A percentile compares a stretch with the other conserved stretches of the same genome.
phyloP scores from a whole-genome alignment of 2,113 vertebrate species.

The Hyaena hyaena region DNA sequence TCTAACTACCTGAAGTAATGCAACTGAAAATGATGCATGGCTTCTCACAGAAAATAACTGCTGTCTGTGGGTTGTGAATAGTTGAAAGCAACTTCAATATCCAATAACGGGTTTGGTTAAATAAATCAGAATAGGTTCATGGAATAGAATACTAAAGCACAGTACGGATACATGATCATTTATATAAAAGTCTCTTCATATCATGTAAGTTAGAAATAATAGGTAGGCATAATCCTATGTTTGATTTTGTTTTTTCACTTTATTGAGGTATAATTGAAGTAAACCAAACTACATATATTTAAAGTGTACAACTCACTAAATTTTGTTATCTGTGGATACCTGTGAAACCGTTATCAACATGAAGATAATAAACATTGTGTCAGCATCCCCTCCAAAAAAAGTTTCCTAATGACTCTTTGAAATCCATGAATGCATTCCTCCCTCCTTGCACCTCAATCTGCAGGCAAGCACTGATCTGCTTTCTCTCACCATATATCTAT shows the following conservation, averaged over 20 bases:
- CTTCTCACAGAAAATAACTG: not conserved
- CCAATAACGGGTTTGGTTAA: not conserved
- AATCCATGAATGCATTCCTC: not conserved
- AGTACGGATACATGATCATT: not conserved
- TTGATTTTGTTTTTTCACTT: not conserved
- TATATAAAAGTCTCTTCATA: not conserved
- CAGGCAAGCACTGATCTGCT: not conserved
- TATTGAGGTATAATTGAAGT: not conserved
- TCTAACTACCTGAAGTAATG: not conserved
- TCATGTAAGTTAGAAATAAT: slow-evolving; percentile 30
- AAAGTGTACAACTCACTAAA: not conserved
- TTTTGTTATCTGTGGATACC: slow-evolving; percentile 18
- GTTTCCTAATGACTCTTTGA: not conserved
- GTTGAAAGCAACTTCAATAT: slow-evolving; percentile 31
- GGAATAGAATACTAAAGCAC: not conserved
- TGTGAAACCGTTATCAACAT: not conserved
- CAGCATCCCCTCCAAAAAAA: not conserved
- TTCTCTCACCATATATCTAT: not conserved
- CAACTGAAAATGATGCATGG: not conserved
- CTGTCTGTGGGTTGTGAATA: not conserved
- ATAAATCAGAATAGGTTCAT: slow-evolving; percentile 2
- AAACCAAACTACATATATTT: not conserved
- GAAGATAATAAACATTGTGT: not conserved
- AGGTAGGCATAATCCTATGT: not conserved
- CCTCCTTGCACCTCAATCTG: not conserved